Evolutionary conservation across 2,797 vertebrate genomes (phyloP).

Genomic region (Leucoraja ocellata): DNA sequence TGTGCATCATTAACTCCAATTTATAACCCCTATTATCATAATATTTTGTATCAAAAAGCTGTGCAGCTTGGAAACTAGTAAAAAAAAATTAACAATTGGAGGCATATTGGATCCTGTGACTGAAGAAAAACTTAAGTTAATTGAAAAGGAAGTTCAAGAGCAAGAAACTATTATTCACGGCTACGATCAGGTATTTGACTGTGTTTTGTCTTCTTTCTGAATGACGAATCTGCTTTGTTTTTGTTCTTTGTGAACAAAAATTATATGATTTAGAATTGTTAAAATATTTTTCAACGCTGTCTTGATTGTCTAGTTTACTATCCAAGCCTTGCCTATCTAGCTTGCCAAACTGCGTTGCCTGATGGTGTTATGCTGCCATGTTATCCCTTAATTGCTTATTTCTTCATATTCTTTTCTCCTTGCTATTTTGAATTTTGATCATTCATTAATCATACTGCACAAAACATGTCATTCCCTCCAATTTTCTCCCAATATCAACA

Average conservation of each 20-base stretch:
- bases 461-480: neutral
- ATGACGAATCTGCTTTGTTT: neutral
- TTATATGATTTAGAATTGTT: too few relatives aligned
- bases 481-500: neutral
- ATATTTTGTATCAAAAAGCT: slow-evolving; percentile 57
- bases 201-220: neutral
- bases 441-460: neutral
- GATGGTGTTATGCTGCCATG: neutral
- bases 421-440: neutral
- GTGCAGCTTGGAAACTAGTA: slow-evolving; percentile 59
- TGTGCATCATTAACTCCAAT: too few relatives aligned
- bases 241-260: neutral
- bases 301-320: neutral
- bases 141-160: slow-evolving; percentile 76
- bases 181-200: slow-evolving; percentile 74
- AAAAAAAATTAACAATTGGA: slow-evolving; percentile 54
- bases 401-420: neutral
- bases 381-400: neutral
- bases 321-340: neutral
- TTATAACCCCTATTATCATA: too few relatives aligned
- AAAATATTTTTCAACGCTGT: neutral
- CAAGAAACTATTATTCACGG: slow-evolving; percentile 86
- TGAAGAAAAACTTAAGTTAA: slow-evolving; percentile 66
- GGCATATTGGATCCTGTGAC: slow-evolving; percentile 53
- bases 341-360: neutral